phyloP scores from a whole-genome alignment of 2,888 invertebrate species.

The Drosophila helvetica region DNA sequence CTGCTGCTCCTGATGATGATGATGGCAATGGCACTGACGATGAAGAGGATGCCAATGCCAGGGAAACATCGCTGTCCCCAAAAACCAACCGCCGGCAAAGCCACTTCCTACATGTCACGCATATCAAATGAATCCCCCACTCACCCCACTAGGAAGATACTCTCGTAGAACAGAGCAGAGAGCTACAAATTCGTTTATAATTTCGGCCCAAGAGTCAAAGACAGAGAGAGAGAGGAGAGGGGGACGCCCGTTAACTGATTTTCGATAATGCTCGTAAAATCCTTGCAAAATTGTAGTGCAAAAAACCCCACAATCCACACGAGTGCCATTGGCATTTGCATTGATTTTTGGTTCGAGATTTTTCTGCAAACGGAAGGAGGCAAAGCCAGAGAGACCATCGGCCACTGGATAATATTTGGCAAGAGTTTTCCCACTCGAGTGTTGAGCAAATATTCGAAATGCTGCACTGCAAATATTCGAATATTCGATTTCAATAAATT shows the following conservation, averaged over 20 bases:
- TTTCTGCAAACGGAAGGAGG: slow-evolving; percentile 7
- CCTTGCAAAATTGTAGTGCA: slow-evolving; percentile 27
- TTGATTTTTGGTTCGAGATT: slow-evolving; percentile 51
- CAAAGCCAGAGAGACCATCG: slow-evolving; percentile 4
- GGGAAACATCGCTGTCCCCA: slow-evolving; percentile 6
- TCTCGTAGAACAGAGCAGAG: background rate
- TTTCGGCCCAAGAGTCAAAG: slow-evolving; percentile 43
- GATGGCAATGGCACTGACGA: slow-evolving; percentile 41
- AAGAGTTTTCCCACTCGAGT: slow-evolving; percentile 56
- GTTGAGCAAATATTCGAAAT: slow-evolving; percentile 59
- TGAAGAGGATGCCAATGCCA: slow-evolving; percentile 31
- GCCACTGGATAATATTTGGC: slow-evolving; percentile 26
- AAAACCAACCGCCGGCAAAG: slow-evolving; percentile 57
- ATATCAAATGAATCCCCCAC: slow-evolving; percentile 65
- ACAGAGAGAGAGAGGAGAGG: background rate
- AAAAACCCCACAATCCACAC: slow-evolving; percentile 41
- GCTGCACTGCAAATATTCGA: slow-evolving; percentile 31
- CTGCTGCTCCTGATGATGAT: slow-evolving; percentile 25
- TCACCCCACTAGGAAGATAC: background rate
- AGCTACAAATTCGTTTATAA: slow-evolving; percentile 74
- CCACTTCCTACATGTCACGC: slow-evolving; percentile 68
- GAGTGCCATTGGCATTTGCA: slow-evolving; percentile 64
- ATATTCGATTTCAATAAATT: slow-evolving; percentile 52
- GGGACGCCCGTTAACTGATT: slow-evolving; percentile 22
- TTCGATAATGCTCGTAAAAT: slow-evolving; percentile 25